Conservation (phyloP, 2,113 vertebrate species). For the Labeo catla region DNA sequence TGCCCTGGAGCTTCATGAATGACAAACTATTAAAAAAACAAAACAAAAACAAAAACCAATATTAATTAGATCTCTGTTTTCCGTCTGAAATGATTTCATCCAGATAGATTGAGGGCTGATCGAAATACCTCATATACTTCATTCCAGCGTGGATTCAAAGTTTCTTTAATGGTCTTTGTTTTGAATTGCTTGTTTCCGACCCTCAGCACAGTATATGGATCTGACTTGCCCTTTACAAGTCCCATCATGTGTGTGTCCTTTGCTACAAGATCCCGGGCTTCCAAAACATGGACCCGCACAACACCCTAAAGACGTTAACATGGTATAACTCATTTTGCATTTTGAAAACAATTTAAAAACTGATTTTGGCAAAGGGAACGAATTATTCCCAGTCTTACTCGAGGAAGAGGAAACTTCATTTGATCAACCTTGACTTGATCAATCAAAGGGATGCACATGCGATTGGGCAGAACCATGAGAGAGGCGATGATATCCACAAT, state of each 20-base stretch:
- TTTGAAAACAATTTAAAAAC: background rate
- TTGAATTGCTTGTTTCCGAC: constrained; percentile 80
- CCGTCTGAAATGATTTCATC: background rate
- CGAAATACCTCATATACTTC: constrained; percentile 88
- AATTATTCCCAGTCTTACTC: constrained; percentile 74
- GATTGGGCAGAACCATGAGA: constrained; percentile 91
- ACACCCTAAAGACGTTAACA: constrained; percentile 80
- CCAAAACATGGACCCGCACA: constrained; percentile 85
- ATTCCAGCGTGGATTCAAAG: constrained; percentile 87
- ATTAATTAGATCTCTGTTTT: background rate
- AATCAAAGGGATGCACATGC: constrained; percentile 90
- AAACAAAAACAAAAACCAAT: background rate
- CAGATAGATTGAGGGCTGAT: background rate
- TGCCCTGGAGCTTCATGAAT: constrained; percentile 94
- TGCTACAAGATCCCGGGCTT: constrained; percentile 85
- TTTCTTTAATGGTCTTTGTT: constrained; percentile 87
- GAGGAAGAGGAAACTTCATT: constrained; percentile 90
- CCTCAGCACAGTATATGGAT: constrained; percentile 85
- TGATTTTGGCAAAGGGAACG: background rate
- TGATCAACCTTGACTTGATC: constrained; percentile 88
- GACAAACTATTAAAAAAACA: constrained; percentile 80
- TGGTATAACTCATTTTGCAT: background rate
- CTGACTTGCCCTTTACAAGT: constrained; percentile 90
- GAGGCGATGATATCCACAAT: constrained; percentile 89
- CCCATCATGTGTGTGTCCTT: constrained; percentile 90